Conservation (phyloP, 1,140 invertebrate genomes). For the Zaprionus ornatus region DNA sequence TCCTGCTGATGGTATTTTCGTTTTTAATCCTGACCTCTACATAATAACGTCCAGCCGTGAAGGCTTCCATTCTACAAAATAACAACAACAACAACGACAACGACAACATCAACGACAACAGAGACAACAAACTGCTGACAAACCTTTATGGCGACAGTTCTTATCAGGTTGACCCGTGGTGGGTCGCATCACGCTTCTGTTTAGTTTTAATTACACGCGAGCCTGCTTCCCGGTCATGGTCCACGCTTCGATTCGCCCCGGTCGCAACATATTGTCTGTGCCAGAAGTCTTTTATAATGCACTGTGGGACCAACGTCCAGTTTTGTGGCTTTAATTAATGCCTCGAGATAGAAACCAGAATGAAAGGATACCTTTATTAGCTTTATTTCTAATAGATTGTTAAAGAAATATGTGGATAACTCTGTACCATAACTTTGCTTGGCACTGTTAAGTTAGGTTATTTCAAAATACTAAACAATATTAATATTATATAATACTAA, state of each 20-base stretch:
- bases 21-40: constrained; percentile 78
- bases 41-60: constrained; percentile 45
- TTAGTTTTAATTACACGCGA: constrained; percentile 79
- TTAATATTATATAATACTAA: too few relatives aligned
- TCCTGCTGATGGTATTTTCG: constrained; percentile 25
- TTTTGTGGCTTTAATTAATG: not conserved
- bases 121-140: constrained; percentile 60
- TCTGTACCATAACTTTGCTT: too few relatives aligned
- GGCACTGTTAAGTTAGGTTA: too few relatives aligned
- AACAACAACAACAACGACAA: constrained; percentile 18
- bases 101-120: constrained; percentile 8
- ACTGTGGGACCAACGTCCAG: not conserved
- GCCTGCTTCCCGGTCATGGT: constrained; percentile 57
- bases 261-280: constrained; percentile 3
- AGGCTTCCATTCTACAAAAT: constrained; percentile 26
- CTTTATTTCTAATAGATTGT: too few relatives aligned
- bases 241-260: constrained; percentile 49
- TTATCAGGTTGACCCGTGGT: constrained; percentile 39
- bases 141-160: constrained; percentile 42
- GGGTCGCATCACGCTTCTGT: constrained; percentile 49
- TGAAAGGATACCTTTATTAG: too few relatives aligned
- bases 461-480: too few relatives aligned
- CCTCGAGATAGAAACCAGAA: not conserved
- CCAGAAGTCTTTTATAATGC: not conserved
- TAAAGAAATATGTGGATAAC: too few relatives aligned